phyloP scores from a whole-genome alignment of 2,797 vertebrate genomes.

The Microhierax caerulescens region DNA sequence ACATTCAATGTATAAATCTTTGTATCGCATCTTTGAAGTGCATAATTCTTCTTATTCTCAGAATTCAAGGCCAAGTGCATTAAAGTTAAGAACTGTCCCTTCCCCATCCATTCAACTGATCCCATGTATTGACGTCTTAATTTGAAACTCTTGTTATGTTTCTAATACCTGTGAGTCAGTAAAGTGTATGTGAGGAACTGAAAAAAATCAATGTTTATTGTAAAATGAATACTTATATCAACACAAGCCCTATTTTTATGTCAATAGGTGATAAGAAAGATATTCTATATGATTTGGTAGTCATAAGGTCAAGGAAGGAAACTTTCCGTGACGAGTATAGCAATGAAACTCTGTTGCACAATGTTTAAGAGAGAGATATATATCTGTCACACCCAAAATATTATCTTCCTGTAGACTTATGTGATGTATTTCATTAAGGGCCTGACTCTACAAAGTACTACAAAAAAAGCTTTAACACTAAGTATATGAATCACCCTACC shows the following conservation, averaged over 20 bases:
- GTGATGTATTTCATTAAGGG: neutral
- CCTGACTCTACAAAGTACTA: neutral
- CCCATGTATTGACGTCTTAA: neutral
- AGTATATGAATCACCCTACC: neutral
- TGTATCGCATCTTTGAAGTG: neutral
- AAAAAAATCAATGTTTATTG: neutral
- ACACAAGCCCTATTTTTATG: neutral
- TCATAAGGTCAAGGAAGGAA: neutral
- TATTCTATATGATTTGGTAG: neutral
- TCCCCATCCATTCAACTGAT: neutral
- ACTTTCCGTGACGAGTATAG: neutral
- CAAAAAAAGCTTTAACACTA: neutral
- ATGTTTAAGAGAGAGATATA: neutral
- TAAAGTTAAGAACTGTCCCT: neutral
- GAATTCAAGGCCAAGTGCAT: neutral
- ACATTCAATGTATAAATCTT: neutral
- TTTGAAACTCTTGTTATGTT: neutral
- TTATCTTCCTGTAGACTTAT: neutral
- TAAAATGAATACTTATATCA: neutral
- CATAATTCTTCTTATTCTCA: neutral
- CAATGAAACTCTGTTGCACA: neutral
- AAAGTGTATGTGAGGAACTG: neutral
- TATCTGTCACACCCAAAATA: neutral
- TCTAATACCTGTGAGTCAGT: neutral
- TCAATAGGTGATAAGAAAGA: neutral